Conservation (phyloP, 2,797 vertebrate genomes). For the Fistularia commersonii region DNA sequence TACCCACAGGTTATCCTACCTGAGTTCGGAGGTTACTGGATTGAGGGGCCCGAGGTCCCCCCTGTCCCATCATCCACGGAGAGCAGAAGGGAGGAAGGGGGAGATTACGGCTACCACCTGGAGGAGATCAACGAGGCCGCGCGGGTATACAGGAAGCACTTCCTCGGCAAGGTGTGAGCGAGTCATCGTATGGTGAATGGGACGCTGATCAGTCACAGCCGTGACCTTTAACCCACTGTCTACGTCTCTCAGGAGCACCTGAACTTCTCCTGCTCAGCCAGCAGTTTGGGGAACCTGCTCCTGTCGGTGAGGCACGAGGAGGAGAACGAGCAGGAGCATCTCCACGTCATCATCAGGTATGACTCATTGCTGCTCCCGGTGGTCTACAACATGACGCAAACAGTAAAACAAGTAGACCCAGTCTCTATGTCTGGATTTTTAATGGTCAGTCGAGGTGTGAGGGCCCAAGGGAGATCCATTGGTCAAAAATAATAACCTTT, state of each 20-base stretch:
- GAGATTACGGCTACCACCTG: constrained; percentile 78
- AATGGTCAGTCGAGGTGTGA: too few relatives aligned
- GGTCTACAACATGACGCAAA: too few relatives aligned
- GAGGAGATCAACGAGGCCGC: constrained; percentile 89
- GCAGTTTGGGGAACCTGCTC: constrained; percentile 93
- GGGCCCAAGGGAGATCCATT: too few relatives aligned
- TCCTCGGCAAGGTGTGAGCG: constrained; percentile 86
- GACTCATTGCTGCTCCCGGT: too few relatives aligned
- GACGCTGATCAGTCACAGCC: too few relatives aligned
- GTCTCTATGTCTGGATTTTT: too few relatives aligned
- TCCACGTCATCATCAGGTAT: constrained; percentile 96
- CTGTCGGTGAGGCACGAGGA: constrained; percentile 96
- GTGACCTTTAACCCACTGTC: too few relatives aligned
- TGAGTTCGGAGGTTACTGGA: constrained; percentile 98
- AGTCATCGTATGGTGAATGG: neutral
- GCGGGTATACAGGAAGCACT: constrained; percentile 91
- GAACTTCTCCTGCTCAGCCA: constrained; percentile 94
- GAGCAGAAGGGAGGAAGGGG: constrained; percentile 78
- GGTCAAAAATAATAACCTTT: too few relatives aligned
- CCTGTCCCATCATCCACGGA: constrained; percentile 90
- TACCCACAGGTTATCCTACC: constrained; percentile 93
- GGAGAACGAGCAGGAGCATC: constrained; percentile 86
- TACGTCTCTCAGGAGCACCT: constrained; percentile 85
- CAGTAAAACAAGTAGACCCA: too few relatives aligned
- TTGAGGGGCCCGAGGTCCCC: constrained; percentile 88